Evolutionary conservation across 2,888 invertebrate species (phyloP).

Genomic region (Melanotus villosus): DNA sequence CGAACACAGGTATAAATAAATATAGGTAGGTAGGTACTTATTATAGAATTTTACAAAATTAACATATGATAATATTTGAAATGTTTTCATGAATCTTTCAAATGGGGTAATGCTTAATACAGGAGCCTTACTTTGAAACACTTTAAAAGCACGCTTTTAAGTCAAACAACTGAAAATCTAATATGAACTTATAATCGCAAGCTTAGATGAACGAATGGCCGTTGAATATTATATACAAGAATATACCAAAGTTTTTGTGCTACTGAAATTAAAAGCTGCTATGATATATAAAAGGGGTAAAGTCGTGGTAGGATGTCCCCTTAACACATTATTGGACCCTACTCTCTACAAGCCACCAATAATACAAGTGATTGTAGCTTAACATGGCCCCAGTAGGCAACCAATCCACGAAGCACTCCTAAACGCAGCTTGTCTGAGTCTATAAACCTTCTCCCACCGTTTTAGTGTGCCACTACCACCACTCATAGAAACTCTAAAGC

Average conservation of each 20-base stretch:
- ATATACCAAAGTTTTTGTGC: not conserved
- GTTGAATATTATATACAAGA: too few relatives aligned
- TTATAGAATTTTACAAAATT: too few relatives aligned
- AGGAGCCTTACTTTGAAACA: too few relatives aligned
- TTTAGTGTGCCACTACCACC: not conserved
- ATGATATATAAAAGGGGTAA: conserved; percentile 26
- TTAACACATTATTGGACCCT: conserved; percentile 33
- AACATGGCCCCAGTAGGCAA: conserved; percentile 51
- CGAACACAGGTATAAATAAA: too few relatives aligned
- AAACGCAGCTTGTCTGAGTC: conserved; percentile 27
- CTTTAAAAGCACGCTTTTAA: too few relatives aligned
- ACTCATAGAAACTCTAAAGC: not conserved
- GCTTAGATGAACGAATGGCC: too few relatives aligned
- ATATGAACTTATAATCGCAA: too few relatives aligned
- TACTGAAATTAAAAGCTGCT: not conserved
- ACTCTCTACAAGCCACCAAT: conserved; percentile 46
- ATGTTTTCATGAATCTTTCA: too few relatives aligned
- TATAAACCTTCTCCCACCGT: conserved; percentile 30
- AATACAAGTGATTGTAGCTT: conserved; percentile 42
- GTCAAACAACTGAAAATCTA: too few relatives aligned
- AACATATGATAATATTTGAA: too few relatives aligned
- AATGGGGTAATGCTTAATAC: too few relatives aligned
- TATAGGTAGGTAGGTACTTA: too few relatives aligned
- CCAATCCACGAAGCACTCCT: conserved; percentile 45
- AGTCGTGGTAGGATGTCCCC: conserved; percentile 29